A percentile compares a stretch with the other conserved stretches of the same genome.
Conservation (phyloP, 2,888 invertebrate species). For the Philopedon plagiatum region DNA sequence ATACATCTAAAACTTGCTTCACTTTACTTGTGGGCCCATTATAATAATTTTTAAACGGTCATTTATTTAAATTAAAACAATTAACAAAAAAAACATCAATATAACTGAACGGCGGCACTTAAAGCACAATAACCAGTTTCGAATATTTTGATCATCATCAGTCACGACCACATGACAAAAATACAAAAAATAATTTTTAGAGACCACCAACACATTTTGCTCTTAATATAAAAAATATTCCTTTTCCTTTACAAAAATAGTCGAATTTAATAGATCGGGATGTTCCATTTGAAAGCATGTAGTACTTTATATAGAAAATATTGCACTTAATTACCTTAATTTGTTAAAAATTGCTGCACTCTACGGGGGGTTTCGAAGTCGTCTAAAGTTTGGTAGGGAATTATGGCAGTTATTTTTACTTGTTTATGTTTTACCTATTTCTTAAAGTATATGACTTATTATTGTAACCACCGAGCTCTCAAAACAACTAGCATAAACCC, state of each 20-base stretch:
- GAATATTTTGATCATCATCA: too few relatives aligned
- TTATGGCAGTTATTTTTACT: conserved; percentile 8
- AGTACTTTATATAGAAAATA: conserved; percentile 3
- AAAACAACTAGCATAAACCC: too few relatives aligned
- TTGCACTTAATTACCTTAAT: background rate
- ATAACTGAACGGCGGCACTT: background rate
- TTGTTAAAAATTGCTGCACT: background rate
- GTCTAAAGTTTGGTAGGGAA: background rate
- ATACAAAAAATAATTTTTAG: conserved; percentile 10
- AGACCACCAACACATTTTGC: conserved; percentile 6
- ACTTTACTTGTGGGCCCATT: background rate
- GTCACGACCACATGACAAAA: conserved; percentile 1
- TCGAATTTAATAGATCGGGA: conserved; percentile 10
- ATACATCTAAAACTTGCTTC: too few relatives aligned
- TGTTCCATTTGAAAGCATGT: background rate
- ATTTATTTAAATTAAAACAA: conserved; percentile 10
- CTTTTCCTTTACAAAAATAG: conserved; percentile 25
- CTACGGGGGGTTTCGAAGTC: background rate
- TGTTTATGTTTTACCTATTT: background rate
- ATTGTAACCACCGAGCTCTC: too few relatives aligned
- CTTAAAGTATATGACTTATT: background rate
- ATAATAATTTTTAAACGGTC: background rate
- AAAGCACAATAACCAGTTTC: conserved; percentile 12
- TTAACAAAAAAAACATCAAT: conserved; percentile 9
- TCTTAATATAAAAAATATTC: conserved; percentile 25